Conservation (phyloP, 2,888 invertebrate genomes). For the Rhingia campestris region DNA sequence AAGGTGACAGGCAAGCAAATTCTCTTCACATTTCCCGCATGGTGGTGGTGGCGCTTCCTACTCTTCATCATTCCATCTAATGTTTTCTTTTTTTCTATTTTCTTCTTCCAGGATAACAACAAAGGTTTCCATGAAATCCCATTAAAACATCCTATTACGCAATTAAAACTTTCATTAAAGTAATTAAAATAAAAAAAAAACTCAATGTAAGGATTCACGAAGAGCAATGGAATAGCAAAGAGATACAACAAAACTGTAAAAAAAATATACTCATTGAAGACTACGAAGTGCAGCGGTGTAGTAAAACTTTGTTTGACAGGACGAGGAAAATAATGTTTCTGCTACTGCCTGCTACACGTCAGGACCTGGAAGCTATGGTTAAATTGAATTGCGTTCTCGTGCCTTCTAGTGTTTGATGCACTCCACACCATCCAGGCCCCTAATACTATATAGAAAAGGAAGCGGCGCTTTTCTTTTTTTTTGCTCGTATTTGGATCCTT, state of each 20-base stretch:
- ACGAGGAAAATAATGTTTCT: slow-evolving; percentile 50
- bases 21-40: neutral
- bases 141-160: slow-evolving; percentile 61
- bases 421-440: slow-evolving; percentile 6
- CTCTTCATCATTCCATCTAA: slow-evolving; percentile 38
- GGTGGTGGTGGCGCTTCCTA: neutral
- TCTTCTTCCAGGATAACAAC: slow-evolving; percentile 66
- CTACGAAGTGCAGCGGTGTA: slow-evolving; percentile 63
- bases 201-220: slow-evolving; percentile 21
- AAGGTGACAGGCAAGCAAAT: slow-evolving; percentile 42
- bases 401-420: slow-evolving; percentile 46
- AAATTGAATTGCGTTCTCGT: slow-evolving; percentile 68
- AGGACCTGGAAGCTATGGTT: slow-evolving; percentile 50
- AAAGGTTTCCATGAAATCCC: slow-evolving; percentile 59
- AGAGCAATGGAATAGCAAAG: slow-evolving; percentile 13
- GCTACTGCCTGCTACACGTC: slow-evolving; percentile 29
- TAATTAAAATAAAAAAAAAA: slow-evolving; percentile 55
- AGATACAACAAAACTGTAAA: neutral
- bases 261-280: slow-evolving; percentile 8
- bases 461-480: neutral
- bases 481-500: slow-evolving; percentile 2
- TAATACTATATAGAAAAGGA: slow-evolving; percentile 21
- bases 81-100: slow-evolving; percentile 36
- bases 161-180: slow-evolving; percentile 71
- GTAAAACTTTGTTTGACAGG: slow-evolving; percentile 71